Base-by-base conservation (phyloP, 2,113 vertebrate species). In the Psilopsiagon aurifrons region DNA sequence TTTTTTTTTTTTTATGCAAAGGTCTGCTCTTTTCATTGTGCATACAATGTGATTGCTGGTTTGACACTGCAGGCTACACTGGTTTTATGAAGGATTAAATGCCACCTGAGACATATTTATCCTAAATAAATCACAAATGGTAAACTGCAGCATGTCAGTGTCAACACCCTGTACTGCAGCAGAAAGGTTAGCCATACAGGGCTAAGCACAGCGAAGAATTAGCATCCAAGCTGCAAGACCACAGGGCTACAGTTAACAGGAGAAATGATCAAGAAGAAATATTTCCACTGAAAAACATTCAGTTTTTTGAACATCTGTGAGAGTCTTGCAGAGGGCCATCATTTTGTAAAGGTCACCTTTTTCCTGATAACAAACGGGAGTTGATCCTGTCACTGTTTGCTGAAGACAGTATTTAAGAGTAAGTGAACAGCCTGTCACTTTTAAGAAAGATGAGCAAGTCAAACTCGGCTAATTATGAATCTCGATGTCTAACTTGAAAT, bases 81-180 rank as follows among this genome's bases (percentile, higher is more conserved):
- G 97, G 98, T 97, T 98, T 98, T 97, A 98, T 98, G 98, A 98
- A 98, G 98, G 98, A 98, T 98, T 98, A 98, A 98, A 98, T 98
- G 98, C 98, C 98, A 98, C 97, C 98, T 95, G 98, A 98, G 98
- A 98, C 98, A 98, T 97, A 98, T 98, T 98, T 98, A 98, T 97
- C 97, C 98, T 98, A 98, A 98, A 98, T 98, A 98, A 98, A 98
- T 98, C 98, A 98, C 97, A 95, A 97, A 97, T 83, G 92, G 98
- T 98, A 98, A 98, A 98, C 97, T 96, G 97, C 98, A 97, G 97
- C 97, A 96, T 97, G 98, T 98, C 98, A 96, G 96, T 97, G 98
- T 98, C 98, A 97, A 97, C 96, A 98, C 95, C 97, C 97, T 88
- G 97, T 97, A 92, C 97, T 94, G 97, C 92, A 92, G 92, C 87